Evolutionary conservation across 53 echinoderm and acorn worm species (phyloP), one percentile per base, ranked within the genome.

Genomic region (Paelopatides confundens): DNA sequence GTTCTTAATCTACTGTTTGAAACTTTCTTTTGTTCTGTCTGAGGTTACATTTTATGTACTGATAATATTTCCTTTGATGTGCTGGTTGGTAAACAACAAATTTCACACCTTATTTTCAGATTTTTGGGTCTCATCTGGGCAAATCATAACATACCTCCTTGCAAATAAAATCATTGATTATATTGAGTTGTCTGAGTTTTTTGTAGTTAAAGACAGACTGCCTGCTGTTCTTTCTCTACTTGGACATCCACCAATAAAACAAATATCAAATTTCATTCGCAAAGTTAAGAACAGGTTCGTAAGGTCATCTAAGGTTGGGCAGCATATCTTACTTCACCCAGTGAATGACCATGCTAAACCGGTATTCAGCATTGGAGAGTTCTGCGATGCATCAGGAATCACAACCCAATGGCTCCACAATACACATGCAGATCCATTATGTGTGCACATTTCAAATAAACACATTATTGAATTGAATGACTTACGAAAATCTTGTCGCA

Each of bases 251-350:
- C 35, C 71, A 38, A 15, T 38, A 17, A 35, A 15, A 38, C 11
- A 71, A 33, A 71, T 71, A 71, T 71, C 35, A 8, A 71, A 71
- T 38, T 71, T 71, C 39, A 38, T 71, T 71, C 71, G 71, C 35
- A 71, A 71, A 71, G 71, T 71, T 38, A 33, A 38, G 71, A 71
- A 71, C 35, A 71, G 23, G 39, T 17, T 71, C 71, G 39, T 38
- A 11, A 15, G 71, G 39, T 33, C 71, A 8, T 15, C 39, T 28
- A 71, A 71, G 39, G 71, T 35, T 35, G 71, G 71, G 39, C 71
- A 71, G 39, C 71, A 71, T 33, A 17, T 71, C 11, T 17, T 71
- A 9, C 35, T 35, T 35, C 35, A 28, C 11, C 71, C 71, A 15
- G 71, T 71, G 11, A 71, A 71, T 71, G 39, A 71, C 23, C n/a